Base-by-base conservation (phyloP, 2,113 vertebrate genomes). In the Actinemys pallida region DNA sequence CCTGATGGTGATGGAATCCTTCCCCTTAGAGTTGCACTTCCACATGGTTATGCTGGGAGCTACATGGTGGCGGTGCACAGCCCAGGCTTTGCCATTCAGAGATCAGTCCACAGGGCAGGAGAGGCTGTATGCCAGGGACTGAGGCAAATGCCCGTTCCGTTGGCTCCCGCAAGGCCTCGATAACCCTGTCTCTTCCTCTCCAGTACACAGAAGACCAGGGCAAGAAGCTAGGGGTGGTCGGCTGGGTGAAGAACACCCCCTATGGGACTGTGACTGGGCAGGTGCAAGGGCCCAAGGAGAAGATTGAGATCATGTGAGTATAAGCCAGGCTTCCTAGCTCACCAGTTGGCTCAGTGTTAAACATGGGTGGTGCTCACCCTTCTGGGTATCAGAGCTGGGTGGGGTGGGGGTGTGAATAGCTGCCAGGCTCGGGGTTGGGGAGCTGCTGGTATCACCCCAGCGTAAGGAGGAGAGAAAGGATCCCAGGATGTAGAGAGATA, bases 191-290 rank as follows among this genome's bases (percentile, higher is more conserved):
- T 83, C 20, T 87, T 49, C 75, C 56, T 82, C 14, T n/a, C 29
- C 76, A 97, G 97, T 94, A 97, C 89, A 98, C 97, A 25, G 96
- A 97, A 91, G 95, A 97, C 10, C 95, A 98, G 53, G 96, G 89
- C 27, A 86, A 84, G 49, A 95, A 85, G 53, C 81, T 98, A 49
- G 50, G 86, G 47, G 56, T 97, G 65, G 97, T 97, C 45, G 97
- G 97, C 86, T 98, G 97, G 97, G 97, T 98, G 82, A 96, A 96
- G 88, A 98, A 98, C 84, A 97, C 97, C 1, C 72, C 92, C 35
- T n/a, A 35, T n/a, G 96, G 95, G 78, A 98, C 97, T 10, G 97
- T 98, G 54, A 93, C 91, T 9, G 97, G 97, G 29, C 96, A 97
- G 62, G 92, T 98, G 47, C 97, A 98, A 53, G 97, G 97, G 7